phyloP scores from a whole-genome alignment of 2,888 invertebrate genomes.

The Baronia brevicornis region DNA sequence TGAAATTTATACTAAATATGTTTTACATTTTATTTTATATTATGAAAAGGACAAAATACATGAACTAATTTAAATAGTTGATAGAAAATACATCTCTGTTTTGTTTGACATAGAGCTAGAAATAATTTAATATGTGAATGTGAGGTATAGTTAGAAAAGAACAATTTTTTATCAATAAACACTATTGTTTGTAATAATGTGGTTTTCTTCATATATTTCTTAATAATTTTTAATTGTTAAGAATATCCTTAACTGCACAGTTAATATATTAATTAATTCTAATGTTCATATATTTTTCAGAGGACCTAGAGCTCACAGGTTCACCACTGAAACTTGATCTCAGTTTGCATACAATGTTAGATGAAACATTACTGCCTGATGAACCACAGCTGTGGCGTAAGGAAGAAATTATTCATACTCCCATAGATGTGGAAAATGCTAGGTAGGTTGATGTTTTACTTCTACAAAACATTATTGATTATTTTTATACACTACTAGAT shows the following conservation, averaged over 20 bases:
- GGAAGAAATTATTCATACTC: slow-evolving; percentile 56
- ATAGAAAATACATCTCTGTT: no score
- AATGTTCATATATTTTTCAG: slow-evolving; percentile 34
- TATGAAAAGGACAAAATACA: no score
- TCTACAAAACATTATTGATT: background rate
- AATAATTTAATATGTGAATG: no score
- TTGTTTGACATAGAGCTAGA: no score
- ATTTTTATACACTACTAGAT: no score
- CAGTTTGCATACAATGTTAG: slow-evolving; percentile 58
- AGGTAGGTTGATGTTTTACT: slow-evolving; percentile 35
- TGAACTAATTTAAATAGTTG: no score
- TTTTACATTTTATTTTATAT: no score
- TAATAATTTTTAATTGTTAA: background rate
- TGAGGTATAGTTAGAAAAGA: no score
- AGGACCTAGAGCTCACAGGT: slow-evolving; percentile 68
- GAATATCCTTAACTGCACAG: background rate
- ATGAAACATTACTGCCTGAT: slow-evolving; percentile 61
- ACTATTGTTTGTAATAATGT: no score
- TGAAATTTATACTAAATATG: no score
- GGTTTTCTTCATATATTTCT: background rate
- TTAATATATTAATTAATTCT: background rate
- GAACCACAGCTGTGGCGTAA: slow-evolving; percentile 64
- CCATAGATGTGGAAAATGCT: slow-evolving; percentile 50
- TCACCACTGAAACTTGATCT: slow-evolving; percentile 70
- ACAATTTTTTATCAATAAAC: no score